phyloP scores from a whole-genome alignment of 2,888 invertebrate genomes.

The Lumbricus terrestris region DNA sequence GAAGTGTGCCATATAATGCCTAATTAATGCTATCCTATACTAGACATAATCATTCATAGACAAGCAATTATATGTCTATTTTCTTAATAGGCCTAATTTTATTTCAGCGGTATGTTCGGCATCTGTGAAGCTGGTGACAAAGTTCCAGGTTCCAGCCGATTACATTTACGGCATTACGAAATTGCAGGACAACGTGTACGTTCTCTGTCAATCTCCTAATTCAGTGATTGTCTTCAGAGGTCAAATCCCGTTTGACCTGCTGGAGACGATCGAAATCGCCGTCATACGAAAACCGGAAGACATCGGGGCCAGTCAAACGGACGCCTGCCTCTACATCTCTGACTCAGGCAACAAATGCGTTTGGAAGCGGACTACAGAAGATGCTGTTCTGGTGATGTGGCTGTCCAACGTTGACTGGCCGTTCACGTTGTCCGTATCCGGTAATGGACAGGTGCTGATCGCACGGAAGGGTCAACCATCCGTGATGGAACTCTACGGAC shows the following conservation, averaged over 20 bases:
- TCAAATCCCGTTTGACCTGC: background rate
- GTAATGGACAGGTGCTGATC: background rate
- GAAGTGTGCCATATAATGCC: background rate
- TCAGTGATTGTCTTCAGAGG: background rate
- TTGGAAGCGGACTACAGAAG: background rate
- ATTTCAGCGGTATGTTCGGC: background rate
- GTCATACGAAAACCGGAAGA: background rate
- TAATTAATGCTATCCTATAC: background rate
- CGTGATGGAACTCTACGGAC: background rate
- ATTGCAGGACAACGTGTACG: background rate
- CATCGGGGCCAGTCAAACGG: background rate
- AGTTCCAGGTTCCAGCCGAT: background rate
- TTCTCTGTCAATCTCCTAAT: slow-evolving; percentile 7
- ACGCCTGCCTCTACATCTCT: background rate
- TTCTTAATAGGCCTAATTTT: background rate
- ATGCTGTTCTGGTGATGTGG: background rate
- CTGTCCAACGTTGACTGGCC: slow-evolving; percentile 5
- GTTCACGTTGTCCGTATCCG: background rate
- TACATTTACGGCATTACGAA: background rate
- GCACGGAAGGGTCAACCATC: background rate
- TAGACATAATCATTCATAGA: background rate
- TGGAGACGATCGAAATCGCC: background rate
- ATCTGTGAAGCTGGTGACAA: background rate
- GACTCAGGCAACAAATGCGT: background rate
- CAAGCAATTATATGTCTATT: background rate